These are phyloP conservation scores for Ceryle rudis DNA, from an alignment of 2,797 vertebrate genomes.

Conservation along the genomic window DNA sequence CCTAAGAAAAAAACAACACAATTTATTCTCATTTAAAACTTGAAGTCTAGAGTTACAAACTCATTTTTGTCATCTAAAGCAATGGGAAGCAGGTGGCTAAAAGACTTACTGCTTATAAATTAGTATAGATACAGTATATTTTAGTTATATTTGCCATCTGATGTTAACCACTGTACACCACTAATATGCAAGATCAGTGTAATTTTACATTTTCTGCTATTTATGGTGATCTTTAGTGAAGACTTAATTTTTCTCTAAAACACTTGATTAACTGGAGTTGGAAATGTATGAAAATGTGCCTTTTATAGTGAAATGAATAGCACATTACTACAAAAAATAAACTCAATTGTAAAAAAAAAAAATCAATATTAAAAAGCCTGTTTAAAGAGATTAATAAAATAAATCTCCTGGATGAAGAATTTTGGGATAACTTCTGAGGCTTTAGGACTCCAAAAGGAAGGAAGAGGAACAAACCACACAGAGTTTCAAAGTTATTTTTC, in stretches of 20 bases:
- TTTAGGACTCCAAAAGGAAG: background rate
- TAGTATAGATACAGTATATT: background rate
- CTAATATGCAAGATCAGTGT: background rate
- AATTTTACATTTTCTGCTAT: background rate
- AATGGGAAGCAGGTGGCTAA: background rate
- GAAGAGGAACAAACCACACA: background rate
- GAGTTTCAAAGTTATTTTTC: background rate
- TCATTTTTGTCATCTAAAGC: background rate
- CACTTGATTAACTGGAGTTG: background rate
- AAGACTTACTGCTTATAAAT: background rate
- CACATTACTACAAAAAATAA: rapidly evolving
- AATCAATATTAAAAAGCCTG: rapidly evolving
- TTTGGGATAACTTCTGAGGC: background rate
- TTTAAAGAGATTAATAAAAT: background rate
- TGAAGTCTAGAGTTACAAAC: background rate
- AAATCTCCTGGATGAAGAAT: background rate
- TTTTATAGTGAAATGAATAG: background rate
- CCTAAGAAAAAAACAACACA: background rate
- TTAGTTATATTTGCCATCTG: background rate
- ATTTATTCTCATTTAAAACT: background rate
- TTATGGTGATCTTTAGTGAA: background rate
- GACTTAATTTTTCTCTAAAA: background rate
- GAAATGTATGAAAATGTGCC: background rate
- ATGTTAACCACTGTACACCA: background rate
- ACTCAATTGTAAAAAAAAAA: background rate